phyloP scores from a whole-genome alignment of 2,888 invertebrate species.

The Mesochorus sp. region DNA sequence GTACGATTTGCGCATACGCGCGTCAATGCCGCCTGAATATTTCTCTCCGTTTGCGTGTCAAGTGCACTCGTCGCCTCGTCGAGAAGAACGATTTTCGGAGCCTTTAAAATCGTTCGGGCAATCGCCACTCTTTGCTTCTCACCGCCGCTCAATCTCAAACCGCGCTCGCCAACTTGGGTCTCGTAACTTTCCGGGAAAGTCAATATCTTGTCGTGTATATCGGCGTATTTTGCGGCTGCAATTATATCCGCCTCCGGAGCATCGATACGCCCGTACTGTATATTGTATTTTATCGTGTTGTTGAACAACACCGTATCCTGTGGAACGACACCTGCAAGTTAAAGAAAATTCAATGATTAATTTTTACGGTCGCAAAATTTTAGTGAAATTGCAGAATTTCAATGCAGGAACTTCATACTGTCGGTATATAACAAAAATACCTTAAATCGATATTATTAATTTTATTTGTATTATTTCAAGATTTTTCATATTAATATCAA shows the following conservation, averaged over 20 bases:
- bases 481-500: too few species aligned
- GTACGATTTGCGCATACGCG: conserved; percentile 93
- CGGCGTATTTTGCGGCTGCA: conserved; percentile 94
- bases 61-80: conserved; percentile 98
- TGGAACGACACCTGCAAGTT: conserved; percentile 91
- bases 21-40: conserved; percentile 86
- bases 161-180: conserved; percentile 96
- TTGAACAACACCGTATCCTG: conserved; percentile 98
- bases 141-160: conserved; percentile 96
- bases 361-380: too few species aligned
- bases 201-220: conserved; percentile 95
- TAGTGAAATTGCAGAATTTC: too few species aligned
- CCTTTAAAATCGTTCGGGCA: conserved; percentile 96
- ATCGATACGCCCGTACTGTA: conserved; percentile 93
- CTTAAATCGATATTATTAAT: too few species aligned
- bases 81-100: conserved; percentile 93
- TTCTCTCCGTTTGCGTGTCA: conserved; percentile 96
- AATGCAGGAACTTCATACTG: too few species aligned
- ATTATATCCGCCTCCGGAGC: conserved; percentile 92
- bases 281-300: conserved; percentile 96
- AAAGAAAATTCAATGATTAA: not conserved
- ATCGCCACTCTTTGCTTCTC: conserved; percentile 99
- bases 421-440: too few species aligned
- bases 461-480: too few species aligned
- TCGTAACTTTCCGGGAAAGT: conserved; percentile 96